phyloP scores from a whole-genome alignment of 2,888 invertebrate genomes.

The Lamellibrachia satsuma region DNA sequence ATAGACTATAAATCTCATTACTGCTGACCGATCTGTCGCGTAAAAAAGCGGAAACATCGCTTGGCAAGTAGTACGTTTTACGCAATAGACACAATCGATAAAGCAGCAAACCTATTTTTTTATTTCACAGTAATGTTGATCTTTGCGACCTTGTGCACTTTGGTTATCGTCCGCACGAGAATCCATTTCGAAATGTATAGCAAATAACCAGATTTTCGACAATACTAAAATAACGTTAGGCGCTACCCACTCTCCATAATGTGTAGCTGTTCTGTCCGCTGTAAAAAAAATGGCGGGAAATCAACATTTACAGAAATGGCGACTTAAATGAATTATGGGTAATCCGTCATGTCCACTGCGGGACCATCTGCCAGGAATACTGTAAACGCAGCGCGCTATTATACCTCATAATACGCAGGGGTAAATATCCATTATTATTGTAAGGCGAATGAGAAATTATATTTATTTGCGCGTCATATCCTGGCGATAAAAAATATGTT shows the following conservation, averaged over 20 bases:
- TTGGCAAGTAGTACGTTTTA: neutral
- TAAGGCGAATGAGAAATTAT: neutral
- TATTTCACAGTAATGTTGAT: neutral
- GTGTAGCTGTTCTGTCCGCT: neutral
- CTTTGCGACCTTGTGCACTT: neutral
- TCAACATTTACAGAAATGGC: neutral
- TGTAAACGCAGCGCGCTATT: neutral
- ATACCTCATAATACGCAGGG: neutral
- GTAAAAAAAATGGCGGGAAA: neutral
- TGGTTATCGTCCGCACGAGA: neutral
- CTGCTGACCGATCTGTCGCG: neutral
- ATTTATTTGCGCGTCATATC: neutral
- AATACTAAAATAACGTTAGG: neutral
- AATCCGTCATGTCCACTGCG: neutral
- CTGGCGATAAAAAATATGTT: neutral
- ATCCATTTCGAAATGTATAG: neutral
- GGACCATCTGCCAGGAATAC: neutral
- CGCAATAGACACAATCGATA: neutral
- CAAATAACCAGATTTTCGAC: neutral
- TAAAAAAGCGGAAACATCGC: neutral
- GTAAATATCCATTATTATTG: neutral
- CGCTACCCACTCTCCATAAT: neutral
- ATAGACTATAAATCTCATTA: neutral
- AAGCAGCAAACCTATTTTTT: neutral
- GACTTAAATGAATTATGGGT: neutral